Percentiles rank a stretch among this genome's conserved stretches.
These are phyloP conservation scores for Pseudomyrmex cubaensis DNA, from an alignment of 1,140 invertebrate species.

Conservation along the genomic window DNA sequence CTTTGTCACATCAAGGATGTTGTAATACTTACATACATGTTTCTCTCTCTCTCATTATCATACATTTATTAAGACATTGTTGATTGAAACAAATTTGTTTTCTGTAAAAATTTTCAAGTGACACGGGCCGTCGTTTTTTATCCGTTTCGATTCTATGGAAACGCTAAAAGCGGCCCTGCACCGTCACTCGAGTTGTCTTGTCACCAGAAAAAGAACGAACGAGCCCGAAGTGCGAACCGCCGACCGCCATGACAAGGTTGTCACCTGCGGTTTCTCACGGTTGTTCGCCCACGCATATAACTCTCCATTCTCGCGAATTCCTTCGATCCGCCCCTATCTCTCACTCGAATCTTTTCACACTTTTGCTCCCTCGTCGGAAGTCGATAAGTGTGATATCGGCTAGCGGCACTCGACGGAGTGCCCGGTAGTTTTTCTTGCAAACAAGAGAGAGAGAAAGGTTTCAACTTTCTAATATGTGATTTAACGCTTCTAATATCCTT, in stretches of 20 bases:
- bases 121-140: neutral
- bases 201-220: conserved; percentile 74
- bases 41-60: neutral
- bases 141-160: neutral
- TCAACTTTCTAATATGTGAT: no score
- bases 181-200: conserved; percentile 78
- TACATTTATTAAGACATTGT: neutral
- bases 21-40: neutral
- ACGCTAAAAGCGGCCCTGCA: conserved; percentile 74
- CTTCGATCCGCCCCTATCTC: conserved; percentile 67
- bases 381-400: conserved; percentile 59
- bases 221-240: conserved; percentile 79
- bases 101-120: neutral
- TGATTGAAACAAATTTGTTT: neutral
- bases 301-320: conserved; percentile 73
- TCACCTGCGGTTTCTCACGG: conserved; percentile 82
- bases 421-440: neutral
- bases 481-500: no score
- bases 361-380: conserved; percentile 57
- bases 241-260: conserved; percentile 80
- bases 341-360: conserved; percentile 71
- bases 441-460: no score
- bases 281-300: conserved; percentile 75
- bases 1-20: no score
- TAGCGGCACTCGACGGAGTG: conserved; percentile 18